Percentiles rank a stretch among this genome's conserved stretches.
Conservation (phyloP, 2,113 vertebrate species). For the Mustelus asterias region DNA sequence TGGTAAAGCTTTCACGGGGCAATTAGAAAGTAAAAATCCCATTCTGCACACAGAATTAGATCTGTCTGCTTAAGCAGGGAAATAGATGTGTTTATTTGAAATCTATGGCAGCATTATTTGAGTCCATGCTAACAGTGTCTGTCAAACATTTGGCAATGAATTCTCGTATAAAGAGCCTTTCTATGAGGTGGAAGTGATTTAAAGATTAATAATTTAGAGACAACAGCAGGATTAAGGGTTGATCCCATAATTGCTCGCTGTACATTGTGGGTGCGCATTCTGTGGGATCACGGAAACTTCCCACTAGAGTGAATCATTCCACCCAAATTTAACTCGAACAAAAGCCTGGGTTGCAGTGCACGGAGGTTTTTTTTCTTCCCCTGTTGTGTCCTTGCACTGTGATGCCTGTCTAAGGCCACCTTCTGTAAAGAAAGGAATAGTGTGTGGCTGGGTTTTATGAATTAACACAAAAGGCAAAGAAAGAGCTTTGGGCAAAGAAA, state of each 20-base stretch:
- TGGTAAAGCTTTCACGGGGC: background rate
- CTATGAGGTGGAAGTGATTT: background rate
- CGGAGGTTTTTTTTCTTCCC: background rate
- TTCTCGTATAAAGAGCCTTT: constrained; percentile 20
- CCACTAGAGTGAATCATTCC: background rate
- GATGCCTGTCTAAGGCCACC: background rate
- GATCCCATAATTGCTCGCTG: background rate
- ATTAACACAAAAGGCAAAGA: background rate
- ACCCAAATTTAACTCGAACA: background rate
- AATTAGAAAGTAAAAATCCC: background rate
- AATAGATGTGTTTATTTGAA: background rate
- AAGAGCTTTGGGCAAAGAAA: background rate
- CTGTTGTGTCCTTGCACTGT: background rate
- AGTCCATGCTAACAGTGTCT: background rate
- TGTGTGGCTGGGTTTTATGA: background rate
- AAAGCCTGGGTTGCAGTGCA: background rate
- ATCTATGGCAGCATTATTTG: background rate
- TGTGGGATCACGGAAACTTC: background rate
- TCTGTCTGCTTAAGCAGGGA: constrained; percentile 1
- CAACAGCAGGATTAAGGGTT: background rate
- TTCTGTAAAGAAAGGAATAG: background rate
- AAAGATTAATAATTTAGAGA: constrained; percentile 25
- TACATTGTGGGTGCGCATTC: background rate
- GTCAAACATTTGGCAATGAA: constrained; percentile 2
- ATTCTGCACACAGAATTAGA: background rate